phyloP scores from a whole-genome alignment of 2,888 invertebrate species.

The Tachina grossa region DNA sequence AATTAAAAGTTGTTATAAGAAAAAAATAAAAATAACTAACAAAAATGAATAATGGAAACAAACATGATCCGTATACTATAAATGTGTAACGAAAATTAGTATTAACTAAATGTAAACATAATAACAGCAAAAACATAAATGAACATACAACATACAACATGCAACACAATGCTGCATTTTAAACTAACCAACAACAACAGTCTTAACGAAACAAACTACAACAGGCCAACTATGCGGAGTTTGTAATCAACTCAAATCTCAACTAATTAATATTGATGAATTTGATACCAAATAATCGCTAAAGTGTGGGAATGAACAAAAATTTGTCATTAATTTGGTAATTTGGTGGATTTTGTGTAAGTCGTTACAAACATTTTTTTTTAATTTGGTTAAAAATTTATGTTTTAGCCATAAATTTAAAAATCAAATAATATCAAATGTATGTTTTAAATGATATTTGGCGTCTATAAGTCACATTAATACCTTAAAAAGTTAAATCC shows the following conservation, averaged over 20 bases:
- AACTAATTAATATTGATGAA: slow-evolving; percentile 65
- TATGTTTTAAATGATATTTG: slow-evolving; percentile 5
- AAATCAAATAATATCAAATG: neutral
- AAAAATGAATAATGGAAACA: slow-evolving; percentile 23
- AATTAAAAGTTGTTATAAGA: slow-evolving; percentile 44
- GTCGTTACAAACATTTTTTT: slow-evolving; percentile 5
- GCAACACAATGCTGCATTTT: neutral
- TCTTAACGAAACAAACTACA: slow-evolving; percentile 36
- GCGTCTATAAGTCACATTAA: neutral
- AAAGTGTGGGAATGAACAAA: slow-evolving; percentile 67
- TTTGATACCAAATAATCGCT: slow-evolving; percentile 39
- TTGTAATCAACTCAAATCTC: slow-evolving; percentile 47
- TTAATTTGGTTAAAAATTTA: slow-evolving; percentile 56
- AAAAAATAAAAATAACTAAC: slow-evolving; percentile 14
- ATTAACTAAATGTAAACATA: slow-evolving; percentile 48
- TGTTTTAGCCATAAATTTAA: slow-evolving; percentile 57
- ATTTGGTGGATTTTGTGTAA: slow-evolving; percentile 48
- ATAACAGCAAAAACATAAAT: neutral
- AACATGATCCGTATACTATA: slow-evolving; percentile 45
- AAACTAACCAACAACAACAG: slow-evolving; percentile 21
- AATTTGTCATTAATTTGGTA: slow-evolving; percentile 64
- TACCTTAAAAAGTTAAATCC: slow-evolving; percentile 40
- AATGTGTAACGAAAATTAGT: slow-evolving; percentile 68
- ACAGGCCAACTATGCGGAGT: neutral
- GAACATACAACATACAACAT: slow-evolving; percentile 17